Conservation (phyloP, 2,797 vertebrate genomes). For the Chaunax sp. region DNA sequence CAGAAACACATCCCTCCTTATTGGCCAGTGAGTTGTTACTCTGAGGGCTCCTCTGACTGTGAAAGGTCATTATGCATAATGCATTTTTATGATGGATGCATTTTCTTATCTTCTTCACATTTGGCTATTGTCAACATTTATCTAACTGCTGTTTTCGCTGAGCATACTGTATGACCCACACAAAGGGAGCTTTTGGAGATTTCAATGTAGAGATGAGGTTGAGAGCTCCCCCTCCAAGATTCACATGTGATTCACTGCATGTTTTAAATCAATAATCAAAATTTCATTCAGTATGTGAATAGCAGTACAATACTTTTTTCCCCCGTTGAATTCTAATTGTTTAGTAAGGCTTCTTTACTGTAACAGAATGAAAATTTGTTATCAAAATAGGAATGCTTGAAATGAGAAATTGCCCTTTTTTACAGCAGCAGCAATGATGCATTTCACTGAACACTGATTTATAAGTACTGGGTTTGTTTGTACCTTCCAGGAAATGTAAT, state of each 20-base stretch:
- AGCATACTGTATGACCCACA: neutral
- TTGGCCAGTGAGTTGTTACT: conserved; percentile 42
- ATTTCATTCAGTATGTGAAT: neutral
- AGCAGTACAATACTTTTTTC: conserved; percentile 2
- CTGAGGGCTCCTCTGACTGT: conserved; percentile 45
- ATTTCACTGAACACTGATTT: conserved; percentile 55
- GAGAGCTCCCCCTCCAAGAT: neutral
- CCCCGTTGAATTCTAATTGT: conserved; percentile 10
- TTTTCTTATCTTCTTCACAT: conserved; percentile 18
- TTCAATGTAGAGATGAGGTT: neutral
- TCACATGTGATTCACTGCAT: conserved; percentile 15
- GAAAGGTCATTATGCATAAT: conserved; percentile 27
- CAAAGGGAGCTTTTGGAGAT: conserved; percentile 13
- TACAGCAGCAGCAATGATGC: conserved; percentile 57
- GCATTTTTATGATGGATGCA: conserved; percentile 5
- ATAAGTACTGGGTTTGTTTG: conserved; percentile 19
- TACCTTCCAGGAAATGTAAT: conserved; percentile 38
- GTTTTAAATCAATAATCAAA: conserved; percentile 40
- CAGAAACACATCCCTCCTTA: conserved; percentile 18
- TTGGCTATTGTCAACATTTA: conserved; percentile 1
- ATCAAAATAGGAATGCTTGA: conserved; percentile 18
- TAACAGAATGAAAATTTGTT: conserved; percentile 14
- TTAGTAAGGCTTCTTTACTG: conserved; percentile 8
- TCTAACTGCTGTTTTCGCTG: conserved; percentile 4
- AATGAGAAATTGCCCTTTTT: conserved; percentile 28